Base-by-base conservation (phyloP, 23 tunicate genomes). In the Ascidia mentula region DNA sequence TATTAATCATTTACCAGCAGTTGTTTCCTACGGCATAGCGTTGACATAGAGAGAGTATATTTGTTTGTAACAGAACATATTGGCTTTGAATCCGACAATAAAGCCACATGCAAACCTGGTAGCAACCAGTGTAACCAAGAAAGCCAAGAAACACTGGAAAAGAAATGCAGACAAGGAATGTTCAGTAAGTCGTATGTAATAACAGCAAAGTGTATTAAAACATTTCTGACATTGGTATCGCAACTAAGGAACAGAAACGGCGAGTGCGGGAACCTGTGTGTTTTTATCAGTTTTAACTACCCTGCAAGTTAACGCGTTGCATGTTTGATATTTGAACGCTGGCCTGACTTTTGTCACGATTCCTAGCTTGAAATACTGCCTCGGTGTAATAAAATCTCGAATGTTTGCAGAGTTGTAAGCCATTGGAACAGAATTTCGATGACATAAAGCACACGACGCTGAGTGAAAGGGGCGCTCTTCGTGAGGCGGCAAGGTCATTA, bases 361-460 rank as follows among this genome's bases (percentile, higher is more conserved):
- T n/a, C n/a, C n/a, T n/a, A n/a, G n/a, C n/a, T n/a, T n/a, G n/a
- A n/a, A n/a, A n/a, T n/a, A n/a, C n/a, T n/a, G n/a, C n/a, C n/a
- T n/a, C n/a, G n/a, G n/a, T n/a, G n/a, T 1, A 6, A 53, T 53
- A 53, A 6, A 53, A 6, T 53, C 24, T 20, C 65, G 24, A 3
- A 2, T 80, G 53, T 40, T 36, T 81, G 26, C 78, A 89, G 95
- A 72, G 85, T 59, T 88, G 93, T 79, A 84, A 88, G 59, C 78
- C 93, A 28, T 69, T 93, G 80, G 82, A 88, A 31, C 91, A 91
- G 31, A 86, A 96, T 69, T 96, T 96, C 60, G 99, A 87, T 80
- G 99, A 96, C 83, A 91, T 96, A 76, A 96, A 96, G 73, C 99
- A 96, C 74, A 96, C 99, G 4, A 96, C 99, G 4, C 72, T 96